phyloP scores from a whole-genome alignment of 2,888 invertebrate species.

The Thysanoteuthis rhombus region DNA sequence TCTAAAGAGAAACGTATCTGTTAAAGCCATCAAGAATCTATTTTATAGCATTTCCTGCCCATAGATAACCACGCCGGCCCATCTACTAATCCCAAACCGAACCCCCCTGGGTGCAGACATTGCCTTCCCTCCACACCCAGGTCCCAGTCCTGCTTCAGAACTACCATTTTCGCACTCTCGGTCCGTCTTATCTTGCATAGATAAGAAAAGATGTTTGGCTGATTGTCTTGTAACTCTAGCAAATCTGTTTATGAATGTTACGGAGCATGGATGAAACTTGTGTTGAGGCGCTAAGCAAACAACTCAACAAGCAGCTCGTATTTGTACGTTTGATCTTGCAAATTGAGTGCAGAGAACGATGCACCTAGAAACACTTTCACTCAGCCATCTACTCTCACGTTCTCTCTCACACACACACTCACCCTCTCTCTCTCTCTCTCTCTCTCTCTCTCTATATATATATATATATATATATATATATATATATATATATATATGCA shows the following conservation, averaged over 20 bases:
- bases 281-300: background rate
- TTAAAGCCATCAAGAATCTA: background rate
- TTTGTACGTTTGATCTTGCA: background rate
- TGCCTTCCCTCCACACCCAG: background rate
- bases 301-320: background rate
- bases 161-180: background rate
- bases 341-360: background rate
- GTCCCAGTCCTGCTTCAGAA: background rate
- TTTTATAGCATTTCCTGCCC: background rate
- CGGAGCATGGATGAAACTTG: background rate
- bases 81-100: background rate
- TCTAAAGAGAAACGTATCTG: background rate
- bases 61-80: background rate
- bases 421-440: background rate
- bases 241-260: background rate
- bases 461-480: conserved; percentile 21
- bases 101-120: background rate
- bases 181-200: background rate
- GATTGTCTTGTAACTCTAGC: background rate
- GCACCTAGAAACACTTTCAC: too few relatives aligned
- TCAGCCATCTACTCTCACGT: too few relatives aligned
- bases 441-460: background rate
- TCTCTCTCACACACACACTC: background rate
- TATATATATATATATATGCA: conserved; percentile 20
- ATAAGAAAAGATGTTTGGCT: background rate